These are phyloP conservation scores for Drosophila triauraria DNA, from an alignment of 1,140 invertebrate species.

Conservation along the genomic window DNA sequence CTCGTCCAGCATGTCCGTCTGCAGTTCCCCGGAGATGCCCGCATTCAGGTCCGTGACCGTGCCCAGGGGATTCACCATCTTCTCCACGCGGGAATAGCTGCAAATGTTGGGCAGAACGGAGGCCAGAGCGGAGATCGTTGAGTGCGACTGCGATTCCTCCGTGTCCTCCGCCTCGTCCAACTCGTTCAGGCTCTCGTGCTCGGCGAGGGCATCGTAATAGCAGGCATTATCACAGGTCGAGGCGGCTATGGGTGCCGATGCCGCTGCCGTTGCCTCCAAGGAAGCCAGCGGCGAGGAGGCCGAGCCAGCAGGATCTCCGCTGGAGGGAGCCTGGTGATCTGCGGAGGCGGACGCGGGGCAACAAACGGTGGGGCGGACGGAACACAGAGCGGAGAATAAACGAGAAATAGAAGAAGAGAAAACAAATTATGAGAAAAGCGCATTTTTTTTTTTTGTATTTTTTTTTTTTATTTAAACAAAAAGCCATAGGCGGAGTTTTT, in stretches of 20 bases:
- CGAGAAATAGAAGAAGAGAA: slow-evolving; percentile 74
- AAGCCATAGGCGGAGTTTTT: slow-evolving; percentile 79
- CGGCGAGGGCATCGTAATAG: slow-evolving; percentile 79
- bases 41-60: slow-evolving; percentile 87
- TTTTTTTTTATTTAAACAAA: slow-evolving; percentile 59
- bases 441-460: slow-evolving; percentile 42
- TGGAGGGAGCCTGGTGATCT: slow-evolving; percentile 5
- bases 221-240: slow-evolving; percentile 68
- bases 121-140: slow-evolving; percentile 43
- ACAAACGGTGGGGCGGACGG: slow-evolving; percentile 31
- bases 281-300: slow-evolving; percentile 9
- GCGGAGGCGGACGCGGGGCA: slow-evolving; percentile 25
- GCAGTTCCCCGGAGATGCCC: slow-evolving; percentile 85
- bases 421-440: slow-evolving; percentile 84
- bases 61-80: slow-evolving; percentile 90
- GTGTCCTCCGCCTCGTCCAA: slow-evolving; percentile 20
- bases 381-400: slow-evolving; percentile 71
- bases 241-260: slow-evolving; percentile 6
- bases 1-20: slow-evolving; percentile 86
- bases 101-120: slow-evolving; percentile 75
- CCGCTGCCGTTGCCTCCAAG: neutral
- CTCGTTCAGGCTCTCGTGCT: slow-evolving; percentile 56
- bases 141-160: neutral
- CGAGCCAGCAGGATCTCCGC: slow-evolving; percentile 12
- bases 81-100: slow-evolving; percentile 71